A percentile compares a stretch with the other conserved stretches of the same genome.
Evolutionary conservation across 2,113 vertebrate genomes (phyloP).

Genomic region (Scophthalmus maximus): DNA sequence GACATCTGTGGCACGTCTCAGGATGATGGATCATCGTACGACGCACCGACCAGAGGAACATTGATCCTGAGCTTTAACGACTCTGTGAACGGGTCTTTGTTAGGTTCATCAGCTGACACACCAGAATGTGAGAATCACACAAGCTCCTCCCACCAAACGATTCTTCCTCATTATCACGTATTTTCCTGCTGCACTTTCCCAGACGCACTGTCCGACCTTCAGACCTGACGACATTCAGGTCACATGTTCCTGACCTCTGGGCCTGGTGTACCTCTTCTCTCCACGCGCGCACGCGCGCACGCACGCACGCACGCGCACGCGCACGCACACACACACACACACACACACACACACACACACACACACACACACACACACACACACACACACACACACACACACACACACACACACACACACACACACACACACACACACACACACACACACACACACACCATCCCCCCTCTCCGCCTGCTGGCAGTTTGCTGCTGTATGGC

Average conservation of each 20-base stretch:
- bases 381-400: background rate
- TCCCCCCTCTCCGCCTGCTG: constrained; percentile 28
- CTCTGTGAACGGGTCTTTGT: no score
- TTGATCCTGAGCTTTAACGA: no score
- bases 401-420: background rate
- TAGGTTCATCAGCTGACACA: no score
- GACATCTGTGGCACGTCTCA: no score
- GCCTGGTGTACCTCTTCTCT: constrained; percentile 34
- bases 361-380: background rate
- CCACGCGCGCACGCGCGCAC: background rate
- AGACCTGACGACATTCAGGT: constrained; percentile 35
- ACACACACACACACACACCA: constrained; percentile 2
- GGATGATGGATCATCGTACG: no score
- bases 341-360: constrained; percentile 1
- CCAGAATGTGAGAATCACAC: no score
- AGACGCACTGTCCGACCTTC: constrained; percentile 27
- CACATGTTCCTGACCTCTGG: constrained; percentile 39
- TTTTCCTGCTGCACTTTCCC: background rate
- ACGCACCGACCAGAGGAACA: no score
- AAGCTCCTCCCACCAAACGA: no score
- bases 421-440: background rate
- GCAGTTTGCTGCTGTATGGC: constrained; percentile 63
- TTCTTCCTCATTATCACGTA: background rate
- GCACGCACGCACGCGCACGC: background rate
- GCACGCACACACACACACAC: background rate